Base-by-base conservation (phyloP, 2,113 vertebrate species). In the Cavia porcellus region DNA sequence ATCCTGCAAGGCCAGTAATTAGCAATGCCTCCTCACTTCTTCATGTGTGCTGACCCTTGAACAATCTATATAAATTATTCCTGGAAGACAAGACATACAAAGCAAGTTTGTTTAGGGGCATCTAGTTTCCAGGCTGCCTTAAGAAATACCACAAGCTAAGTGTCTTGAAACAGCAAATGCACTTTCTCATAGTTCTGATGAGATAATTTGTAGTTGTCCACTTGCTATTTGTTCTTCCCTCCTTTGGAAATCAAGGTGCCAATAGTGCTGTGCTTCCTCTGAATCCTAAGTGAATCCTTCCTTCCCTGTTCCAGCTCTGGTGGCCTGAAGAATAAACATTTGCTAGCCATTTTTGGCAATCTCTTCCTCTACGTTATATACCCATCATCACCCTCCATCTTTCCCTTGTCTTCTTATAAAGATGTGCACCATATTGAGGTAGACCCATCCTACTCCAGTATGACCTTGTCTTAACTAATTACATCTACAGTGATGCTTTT, bases 41-140 rank as follows among this genome's bases (percentile, higher is more conserved):
- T 17, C 6, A 0, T 0, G 12, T 20, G 15, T 25, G 47, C 38
- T 30, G 20, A 8, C 38, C 6, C 64, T 13, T 0, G 20, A 68
- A 1, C 70, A 86, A 59, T 42, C 38, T 81, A 5, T 5, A 5
- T 32, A 66, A n/a, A 24, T 7, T 52, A 30, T 32, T 25, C 9
- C 5, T 61, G 42, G 57, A 92, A 30, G 88, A 66, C 57, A 45
- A 24, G 30, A 3, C 6, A 1, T 5, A 4, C 57, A 15, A 3
- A n/a, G 4, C 9, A 55, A 17, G 14, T 35, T 64, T 61, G 25
- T 57, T 15, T 8, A 1, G 12, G 5, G 24, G 1, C 4, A 5
- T 15, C 75, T 87, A 6, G 10, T 20, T 57, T 83, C 35, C 25
- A 86, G 62, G 25, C 25, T 61, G 30, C 80, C 77, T 17, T 75